phyloP scores from a whole-genome alignment of 2,888 invertebrate genomes.

The Agonum fuliginosum region DNA sequence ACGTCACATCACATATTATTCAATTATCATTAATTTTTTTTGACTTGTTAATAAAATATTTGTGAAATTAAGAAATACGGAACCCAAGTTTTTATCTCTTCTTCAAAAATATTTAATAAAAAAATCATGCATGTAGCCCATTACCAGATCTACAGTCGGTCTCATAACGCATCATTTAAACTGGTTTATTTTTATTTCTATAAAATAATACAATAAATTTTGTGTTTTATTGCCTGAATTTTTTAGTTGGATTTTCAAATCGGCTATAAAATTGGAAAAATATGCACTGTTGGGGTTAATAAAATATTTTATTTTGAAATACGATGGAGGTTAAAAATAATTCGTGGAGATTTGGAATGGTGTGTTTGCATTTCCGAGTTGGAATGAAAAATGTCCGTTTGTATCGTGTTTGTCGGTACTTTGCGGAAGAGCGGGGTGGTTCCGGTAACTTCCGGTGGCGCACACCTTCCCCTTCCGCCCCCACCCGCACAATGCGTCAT shows the following conservation, averaged over 20 bases:
- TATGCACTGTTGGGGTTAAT: background rate
- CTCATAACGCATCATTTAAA: too few relatives aligned
- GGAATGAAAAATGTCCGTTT: slow-evolving; percentile 43
- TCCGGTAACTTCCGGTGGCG: slow-evolving; percentile 42
- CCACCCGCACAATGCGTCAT: slow-evolving; percentile 37
- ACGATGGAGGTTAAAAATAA: slow-evolving; percentile 35
- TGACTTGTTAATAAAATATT: too few relatives aligned
- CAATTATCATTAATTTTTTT: too few relatives aligned
- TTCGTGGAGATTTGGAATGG: slow-evolving; percentile 13
- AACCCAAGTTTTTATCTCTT: too few relatives aligned
- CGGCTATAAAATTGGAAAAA: background rate
- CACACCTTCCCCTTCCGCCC: slow-evolving; percentile 37
- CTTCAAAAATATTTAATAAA: too few relatives aligned
- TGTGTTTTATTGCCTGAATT: background rate
- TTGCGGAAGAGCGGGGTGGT: slow-evolving; percentile 4
- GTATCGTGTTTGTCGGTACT: slow-evolving; percentile 27
- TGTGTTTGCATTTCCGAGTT: slow-evolving; percentile 36
- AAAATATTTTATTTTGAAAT: slow-evolving; percentile 20
- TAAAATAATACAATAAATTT: background rate
- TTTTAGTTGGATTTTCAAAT: background rate
- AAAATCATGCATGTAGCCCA: too few relatives aligned
- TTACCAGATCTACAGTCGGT: too few relatives aligned
- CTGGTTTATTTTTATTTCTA: too few relatives aligned
- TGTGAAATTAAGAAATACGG: too few relatives aligned
- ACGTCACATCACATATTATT: too few relatives aligned